These are phyloP conservation scores for Chloebia gouldiae DNA, from an alignment of 2,113 vertebrate genomes.

Conservation along the genomic window DNA sequence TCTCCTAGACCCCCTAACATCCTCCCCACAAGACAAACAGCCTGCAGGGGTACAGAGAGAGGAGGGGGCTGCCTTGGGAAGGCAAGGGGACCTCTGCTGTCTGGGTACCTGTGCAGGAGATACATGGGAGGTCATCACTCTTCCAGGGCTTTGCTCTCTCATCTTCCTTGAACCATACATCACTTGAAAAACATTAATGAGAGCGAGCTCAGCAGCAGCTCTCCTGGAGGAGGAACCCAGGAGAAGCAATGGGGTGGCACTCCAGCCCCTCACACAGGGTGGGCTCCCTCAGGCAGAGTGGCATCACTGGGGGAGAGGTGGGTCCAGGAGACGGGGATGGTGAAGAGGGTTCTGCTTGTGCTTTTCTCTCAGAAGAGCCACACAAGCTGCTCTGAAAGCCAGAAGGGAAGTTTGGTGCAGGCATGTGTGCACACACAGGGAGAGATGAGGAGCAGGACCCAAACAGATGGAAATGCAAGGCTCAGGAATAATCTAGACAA, in stretches of 20 bases:
- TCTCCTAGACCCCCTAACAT: background rate
- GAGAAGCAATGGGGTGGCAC: background rate
- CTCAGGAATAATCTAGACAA: background rate
- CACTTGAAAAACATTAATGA: background rate
- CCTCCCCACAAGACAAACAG: conserved; percentile 5
- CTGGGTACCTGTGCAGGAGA: conserved; percentile 4
- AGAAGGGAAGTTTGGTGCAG: background rate
- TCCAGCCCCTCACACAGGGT: background rate
- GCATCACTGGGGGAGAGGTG: background rate
- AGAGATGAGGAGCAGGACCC: background rate
- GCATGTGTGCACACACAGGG: background rate
- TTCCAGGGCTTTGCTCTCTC: background rate
- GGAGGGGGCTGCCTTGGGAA: background rate
- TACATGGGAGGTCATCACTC: background rate
- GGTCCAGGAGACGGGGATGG: background rate
- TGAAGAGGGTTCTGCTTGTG: background rate
- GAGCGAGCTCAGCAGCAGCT: background rate
- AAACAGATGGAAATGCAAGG: background rate
- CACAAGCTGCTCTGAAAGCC: background rate
- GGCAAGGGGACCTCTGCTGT: background rate
- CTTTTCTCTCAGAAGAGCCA: background rate
- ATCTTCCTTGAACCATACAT: background rate
- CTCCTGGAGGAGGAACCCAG: background rate
- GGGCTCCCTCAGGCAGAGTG: background rate
- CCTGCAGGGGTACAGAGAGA: background rate